A percentile compares a stretch with the other conserved stretches of the same genome.
Conservation (phyloP, 2,888 invertebrate genomes). For the Dorcus parallelipipedus region DNA sequence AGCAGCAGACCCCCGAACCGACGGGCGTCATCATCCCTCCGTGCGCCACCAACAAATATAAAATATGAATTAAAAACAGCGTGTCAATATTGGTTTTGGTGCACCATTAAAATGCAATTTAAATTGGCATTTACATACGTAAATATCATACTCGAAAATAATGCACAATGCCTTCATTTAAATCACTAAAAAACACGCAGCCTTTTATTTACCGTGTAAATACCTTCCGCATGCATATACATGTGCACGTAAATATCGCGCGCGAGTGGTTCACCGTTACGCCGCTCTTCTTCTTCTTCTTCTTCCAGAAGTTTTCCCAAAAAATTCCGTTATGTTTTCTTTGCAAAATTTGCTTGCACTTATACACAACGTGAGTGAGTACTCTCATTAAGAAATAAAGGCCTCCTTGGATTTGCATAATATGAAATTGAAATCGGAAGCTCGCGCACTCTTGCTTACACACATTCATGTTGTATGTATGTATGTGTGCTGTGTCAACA, state of each 20-base stretch:
- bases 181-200: conserved; percentile 21
- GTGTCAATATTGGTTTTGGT: conserved; percentile 26
- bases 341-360: too few relatives aligned
- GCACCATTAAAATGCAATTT: conserved; percentile 25
- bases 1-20: not conserved
- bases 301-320: too few relatives aligned
- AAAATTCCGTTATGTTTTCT: too few relatives aligned
- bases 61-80: conserved; percentile 21
- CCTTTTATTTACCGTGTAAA: conserved; percentile 20
- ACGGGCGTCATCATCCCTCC: not conserved
- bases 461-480: too few relatives aligned
- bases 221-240: conserved; percentile 20
- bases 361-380: too few relatives aligned
- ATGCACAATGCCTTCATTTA: conserved; percentile 22
- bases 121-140: conserved; percentile 23
- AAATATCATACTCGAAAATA: conserved; percentile 22
- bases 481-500: too few relatives aligned
- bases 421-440: too few relatives aligned
- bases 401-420: too few relatives aligned
- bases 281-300: too few relatives aligned
- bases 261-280: too few relatives aligned
- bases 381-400: too few relatives aligned
- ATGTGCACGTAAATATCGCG: conserved; percentile 13
- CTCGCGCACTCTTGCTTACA: too few relatives aligned
- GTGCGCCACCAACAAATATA: conserved; percentile 11